Evolutionary conservation across 2,113 vertebrate genomes (phyloP).

Genomic region (Rhabdornis inornatus): DNA sequence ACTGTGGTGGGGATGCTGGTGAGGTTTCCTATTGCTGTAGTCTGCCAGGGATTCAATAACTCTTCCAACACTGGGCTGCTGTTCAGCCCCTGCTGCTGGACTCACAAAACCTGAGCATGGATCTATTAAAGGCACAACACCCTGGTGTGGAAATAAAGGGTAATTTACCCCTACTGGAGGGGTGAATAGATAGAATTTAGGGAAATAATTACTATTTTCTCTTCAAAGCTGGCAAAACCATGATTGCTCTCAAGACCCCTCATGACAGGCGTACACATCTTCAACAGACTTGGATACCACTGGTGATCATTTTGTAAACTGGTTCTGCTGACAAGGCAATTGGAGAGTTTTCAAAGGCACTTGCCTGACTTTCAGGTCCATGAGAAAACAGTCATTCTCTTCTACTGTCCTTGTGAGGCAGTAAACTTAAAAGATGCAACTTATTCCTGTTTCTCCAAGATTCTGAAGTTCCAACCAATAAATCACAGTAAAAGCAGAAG

Average conservation of each 20-base stretch:
- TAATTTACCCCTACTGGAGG: background rate
- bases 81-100: conserved; percentile 53
- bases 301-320: background rate
- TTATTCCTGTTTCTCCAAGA: background rate
- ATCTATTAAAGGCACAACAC: conserved; percentile 60
- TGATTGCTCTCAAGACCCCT: conserved; percentile 35
- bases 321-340: background rate
- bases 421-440: background rate
- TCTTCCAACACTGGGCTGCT: conserved; percentile 48
- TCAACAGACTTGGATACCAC: background rate
- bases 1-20: background rate
- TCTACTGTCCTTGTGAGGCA: background rate
- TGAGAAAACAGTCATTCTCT: background rate
- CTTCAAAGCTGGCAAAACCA: conserved; percentile 37
- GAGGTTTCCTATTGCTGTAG: conserved; percentile 26
- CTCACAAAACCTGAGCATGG: conserved; percentile 70
- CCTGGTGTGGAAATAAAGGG: conserved; percentile 51
- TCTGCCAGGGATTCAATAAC: conserved; percentile 33
- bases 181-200: conserved; percentile 42
- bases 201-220: conserved; percentile 42
- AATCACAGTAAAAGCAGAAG: background rate
- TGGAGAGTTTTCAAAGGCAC: background rate
- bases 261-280: conserved; percentile 35
- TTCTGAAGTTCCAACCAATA: background rate
- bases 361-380: background rate